Evolutionary conservation across 2,113 vertebrate genomes (phyloP), one percentile per base, ranked within the genome.

Genomic region (Rhadina sibilatrix): DNA sequence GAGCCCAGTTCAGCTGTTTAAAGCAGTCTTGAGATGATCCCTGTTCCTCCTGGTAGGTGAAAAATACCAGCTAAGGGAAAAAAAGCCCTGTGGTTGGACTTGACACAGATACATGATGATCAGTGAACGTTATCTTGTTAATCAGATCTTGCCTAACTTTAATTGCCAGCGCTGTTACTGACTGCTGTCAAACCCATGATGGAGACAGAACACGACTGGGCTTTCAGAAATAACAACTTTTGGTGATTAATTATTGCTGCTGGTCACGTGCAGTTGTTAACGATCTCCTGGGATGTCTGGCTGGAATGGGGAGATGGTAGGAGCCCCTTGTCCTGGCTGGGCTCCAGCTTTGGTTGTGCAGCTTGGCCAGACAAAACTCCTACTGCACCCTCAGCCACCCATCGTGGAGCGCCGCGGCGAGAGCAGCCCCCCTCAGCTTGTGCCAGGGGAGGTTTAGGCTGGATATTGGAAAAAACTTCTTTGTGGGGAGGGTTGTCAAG

Each of bases 391-490:
- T 64, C 61, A 85, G 70, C 63, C n/a, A 38, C 47, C 50, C 64
- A 4, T 56, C 3, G 13, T 2, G 70, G 53, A 66, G 15, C 1
- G 0, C 74, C n/a, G 5, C 0, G 5, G 44, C 7, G 70, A 54
- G 42, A 82, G 38, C 38, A 82, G 70, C 33, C 53, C 60, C 46
- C 23, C 46, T 21, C 37, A 30, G 33, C 15, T 17, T 46, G 69
- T 75, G 87, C 78, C 53, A 53, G 46, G 10, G 2, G 38, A 77
- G 22, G 56, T 42, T 56, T 35, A 23, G 31, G 13, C 3, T 63
- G 63, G 53, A 60, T 60, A 10, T 22, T 40, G 38, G 53, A 56
- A 37, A 70, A 33, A 33, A 37, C 16, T 61, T 17, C 35, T 16
- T 27, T 40, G 28, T 42, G 35, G 40, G 49, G 42, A 49, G 35